phyloP scores from a whole-genome alignment of 2,113 vertebrate species.

The Archilochus colubris region DNA sequence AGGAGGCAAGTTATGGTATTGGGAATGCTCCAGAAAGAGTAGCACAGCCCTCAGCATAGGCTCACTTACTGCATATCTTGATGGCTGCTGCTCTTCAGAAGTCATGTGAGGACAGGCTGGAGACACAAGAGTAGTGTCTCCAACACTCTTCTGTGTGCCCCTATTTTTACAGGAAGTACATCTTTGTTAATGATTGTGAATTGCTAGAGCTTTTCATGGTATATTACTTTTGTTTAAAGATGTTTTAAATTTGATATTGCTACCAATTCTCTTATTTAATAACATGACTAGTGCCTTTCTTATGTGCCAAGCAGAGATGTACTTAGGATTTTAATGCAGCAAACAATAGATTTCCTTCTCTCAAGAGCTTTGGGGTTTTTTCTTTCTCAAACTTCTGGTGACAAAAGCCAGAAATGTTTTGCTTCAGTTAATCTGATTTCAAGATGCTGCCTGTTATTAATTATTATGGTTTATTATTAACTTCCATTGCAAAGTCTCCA shows the following conservation, averaged over 20 bases:
- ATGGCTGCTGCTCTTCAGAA: neutral
- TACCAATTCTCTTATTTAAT: neutral
- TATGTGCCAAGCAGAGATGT: neutral
- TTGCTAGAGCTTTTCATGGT: neutral
- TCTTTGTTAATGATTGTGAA: neutral
- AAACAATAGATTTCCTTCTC: neutral
- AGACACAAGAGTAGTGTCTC: neutral
- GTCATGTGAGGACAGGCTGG: neutral
- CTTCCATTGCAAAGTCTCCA: constrained; percentile 17
- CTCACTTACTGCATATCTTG: neutral
- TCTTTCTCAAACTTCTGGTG: neutral
- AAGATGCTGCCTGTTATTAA: constrained; percentile 38
- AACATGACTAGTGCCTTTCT: neutral
- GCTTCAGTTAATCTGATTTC: constrained; percentile 28
- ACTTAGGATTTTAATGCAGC: constrained; percentile 6
- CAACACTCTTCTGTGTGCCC: neutral
- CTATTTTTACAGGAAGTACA: neutral
- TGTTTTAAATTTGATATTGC: constrained; percentile 20
- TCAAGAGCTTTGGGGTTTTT: neutral
- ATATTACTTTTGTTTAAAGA: neutral
- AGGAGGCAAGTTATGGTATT: neutral
- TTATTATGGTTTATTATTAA: constrained; percentile 42
- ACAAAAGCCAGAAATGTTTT: constrained; percentile 21
- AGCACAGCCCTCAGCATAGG: neutral
- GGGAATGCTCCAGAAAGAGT: neutral